A percentile compares a stretch with the other conserved stretches of the same genome.
phyloP scores from a whole-genome alignment of 2,113 vertebrate species.

The Otocyon megalotis region DNA sequence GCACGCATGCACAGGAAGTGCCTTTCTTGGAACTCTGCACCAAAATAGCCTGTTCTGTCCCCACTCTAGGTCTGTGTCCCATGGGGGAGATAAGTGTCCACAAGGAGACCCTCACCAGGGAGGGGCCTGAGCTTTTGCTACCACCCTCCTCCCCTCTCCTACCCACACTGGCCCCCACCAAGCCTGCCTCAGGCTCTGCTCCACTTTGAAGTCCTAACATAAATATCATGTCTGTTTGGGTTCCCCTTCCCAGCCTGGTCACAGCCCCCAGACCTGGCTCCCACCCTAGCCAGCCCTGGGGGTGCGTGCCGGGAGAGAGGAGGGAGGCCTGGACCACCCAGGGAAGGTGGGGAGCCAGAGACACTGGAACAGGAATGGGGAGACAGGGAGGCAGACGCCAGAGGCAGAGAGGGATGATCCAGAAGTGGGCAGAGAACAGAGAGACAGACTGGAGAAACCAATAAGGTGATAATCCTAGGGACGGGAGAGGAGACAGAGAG shows the following conservation, averaged over 20 bases:
- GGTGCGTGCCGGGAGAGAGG: not conserved
- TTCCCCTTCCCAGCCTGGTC: constrained; percentile 73
- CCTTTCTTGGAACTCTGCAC: constrained; percentile 77
- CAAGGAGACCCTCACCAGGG: constrained; percentile 74
- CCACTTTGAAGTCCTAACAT: constrained; percentile 82
- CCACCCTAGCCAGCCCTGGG: constrained; percentile 45
- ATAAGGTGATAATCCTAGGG: not conserved
- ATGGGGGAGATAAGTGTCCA: constrained; percentile 36
- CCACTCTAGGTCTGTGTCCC: constrained; percentile 65
- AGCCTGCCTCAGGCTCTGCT: constrained; percentile 7
- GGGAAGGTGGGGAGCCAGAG: constrained; percentile 39
- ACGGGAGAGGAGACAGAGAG: not conserved
- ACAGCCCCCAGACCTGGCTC: constrained; percentile 77
- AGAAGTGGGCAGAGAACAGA: not conserved
- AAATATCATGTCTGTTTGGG: constrained; percentile 82
- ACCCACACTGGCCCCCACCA: not conserved
- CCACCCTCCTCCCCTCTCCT: not conserved
- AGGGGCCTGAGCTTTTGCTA: constrained; percentile 46
- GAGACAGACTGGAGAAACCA: not conserved
- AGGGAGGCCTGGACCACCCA: constrained; percentile 71
- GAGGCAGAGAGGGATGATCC: rapidly evolving
- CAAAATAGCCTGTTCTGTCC: constrained; percentile 71
- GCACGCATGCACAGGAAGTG: constrained; percentile 67
- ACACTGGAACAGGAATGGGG: not conserved
- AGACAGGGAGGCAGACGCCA: not conserved